Conservation (phyloP, 2,888 invertebrate genomes). For the Spisula subtruncata region DNA sequence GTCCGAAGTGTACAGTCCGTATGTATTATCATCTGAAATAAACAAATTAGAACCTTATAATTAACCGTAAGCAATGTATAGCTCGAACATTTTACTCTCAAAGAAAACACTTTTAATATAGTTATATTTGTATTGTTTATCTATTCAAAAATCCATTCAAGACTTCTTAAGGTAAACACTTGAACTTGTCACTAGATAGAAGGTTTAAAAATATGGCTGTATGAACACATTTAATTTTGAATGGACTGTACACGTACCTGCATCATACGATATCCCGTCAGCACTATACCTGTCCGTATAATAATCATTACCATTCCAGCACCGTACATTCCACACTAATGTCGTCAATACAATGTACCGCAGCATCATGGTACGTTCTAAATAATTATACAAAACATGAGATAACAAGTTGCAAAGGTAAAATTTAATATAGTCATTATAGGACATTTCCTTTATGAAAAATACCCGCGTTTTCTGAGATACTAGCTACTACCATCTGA, state of each 20-base stretch:
- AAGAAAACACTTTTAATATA: not conserved
- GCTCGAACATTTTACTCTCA: not conserved
- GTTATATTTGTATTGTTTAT: not conserved
- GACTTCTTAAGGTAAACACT: not conserved
- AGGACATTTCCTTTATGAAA: too few relatives aligned
- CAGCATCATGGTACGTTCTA: not conserved
- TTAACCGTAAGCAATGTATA: too few relatives aligned
- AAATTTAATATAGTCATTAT: too few relatives aligned
- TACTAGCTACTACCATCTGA: too few relatives aligned
- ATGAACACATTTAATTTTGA: too few relatives aligned
- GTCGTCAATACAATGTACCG: not conserved
- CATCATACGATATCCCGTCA: conserved; percentile 23
- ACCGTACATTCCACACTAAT: not conserved
- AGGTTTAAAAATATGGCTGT: not conserved
- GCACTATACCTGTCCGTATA: conserved; percentile 12
- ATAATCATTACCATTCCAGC: conserved; percentile 26
- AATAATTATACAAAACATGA: not conserved
- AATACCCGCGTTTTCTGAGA: too few relatives aligned
- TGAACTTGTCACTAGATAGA: not conserved
- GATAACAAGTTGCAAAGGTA: too few relatives aligned
- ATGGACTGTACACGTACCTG: not conserved
- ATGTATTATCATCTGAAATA: conserved; percentile 15
- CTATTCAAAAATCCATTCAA: too few relatives aligned
- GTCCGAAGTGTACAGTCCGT: conserved; percentile 28
- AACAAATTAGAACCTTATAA: not conserved